Conservation (phyloP, 1,140 invertebrate species). For the Habropoda laboriosa region DNA sequence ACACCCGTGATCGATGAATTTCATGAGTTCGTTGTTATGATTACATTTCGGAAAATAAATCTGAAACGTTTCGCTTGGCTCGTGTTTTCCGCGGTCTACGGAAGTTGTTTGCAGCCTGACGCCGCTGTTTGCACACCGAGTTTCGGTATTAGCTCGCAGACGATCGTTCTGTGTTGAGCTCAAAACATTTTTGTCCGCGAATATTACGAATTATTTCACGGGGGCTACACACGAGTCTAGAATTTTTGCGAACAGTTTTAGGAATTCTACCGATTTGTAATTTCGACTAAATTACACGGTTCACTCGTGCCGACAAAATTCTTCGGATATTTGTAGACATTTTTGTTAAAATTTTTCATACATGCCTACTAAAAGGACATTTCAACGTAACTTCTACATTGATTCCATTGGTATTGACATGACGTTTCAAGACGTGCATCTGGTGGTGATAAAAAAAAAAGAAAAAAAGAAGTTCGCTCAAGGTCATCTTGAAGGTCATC, state of each 20-base stretch:
- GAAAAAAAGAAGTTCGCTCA: too few species aligned
- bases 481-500: too few species aligned
- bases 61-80: not conserved
- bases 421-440: too few species aligned
- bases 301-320: not conserved
- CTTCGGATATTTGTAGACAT: too few species aligned
- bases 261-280: not conserved
- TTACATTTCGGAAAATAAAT: not conserved
- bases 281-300: not conserved
- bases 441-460: too few species aligned
- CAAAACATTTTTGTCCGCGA: slow-evolving; percentile 4
- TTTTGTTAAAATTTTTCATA: too few species aligned
- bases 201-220: not conserved
- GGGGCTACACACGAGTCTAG: not conserved
- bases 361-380: too few species aligned
- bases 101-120: not conserved
- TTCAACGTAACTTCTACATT: too few species aligned
- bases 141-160: not conserved
- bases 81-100: too few species aligned
- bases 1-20: not conserved
- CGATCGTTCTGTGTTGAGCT: not conserved
- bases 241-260: not conserved
- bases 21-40: not conserved
- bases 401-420: too few species aligned
- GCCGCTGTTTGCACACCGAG: not conserved